Conservation (phyloP, 2,797 vertebrate genomes). For the Helostoma temminkii region DNA sequence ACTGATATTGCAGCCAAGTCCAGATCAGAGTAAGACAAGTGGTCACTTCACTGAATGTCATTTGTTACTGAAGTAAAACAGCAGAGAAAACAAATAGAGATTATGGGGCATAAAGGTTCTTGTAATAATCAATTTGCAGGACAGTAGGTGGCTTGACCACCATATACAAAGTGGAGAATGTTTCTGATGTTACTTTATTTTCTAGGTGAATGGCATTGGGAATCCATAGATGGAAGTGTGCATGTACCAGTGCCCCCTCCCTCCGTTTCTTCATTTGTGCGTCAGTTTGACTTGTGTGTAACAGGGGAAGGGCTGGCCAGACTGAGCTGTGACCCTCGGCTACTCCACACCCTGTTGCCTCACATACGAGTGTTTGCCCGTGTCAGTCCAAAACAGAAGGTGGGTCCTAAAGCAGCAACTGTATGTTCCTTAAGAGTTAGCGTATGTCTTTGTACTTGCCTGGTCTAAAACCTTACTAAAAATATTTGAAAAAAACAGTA, state of each 20-base stretch:
- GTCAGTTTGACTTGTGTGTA: conserved; percentile 89
- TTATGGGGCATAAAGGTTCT: neutral
- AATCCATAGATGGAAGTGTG: conserved; percentile 88
- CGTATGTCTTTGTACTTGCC: conserved; percentile 4
- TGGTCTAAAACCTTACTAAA: no score
- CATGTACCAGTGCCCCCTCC: conserved; percentile 76
- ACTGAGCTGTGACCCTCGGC: conserved; percentile 76
- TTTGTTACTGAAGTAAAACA: conserved; percentile 4
- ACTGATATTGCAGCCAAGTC: conserved; percentile 88
- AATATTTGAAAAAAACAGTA: no score
- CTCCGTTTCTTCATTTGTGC: conserved; percentile 79
- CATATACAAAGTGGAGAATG: conserved; percentile 4
- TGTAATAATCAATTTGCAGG: neutral
- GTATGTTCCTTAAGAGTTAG: neutral
- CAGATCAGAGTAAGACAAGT: conserved; percentile 74
- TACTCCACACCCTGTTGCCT: conserved; percentile 89
- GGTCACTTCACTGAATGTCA: neutral
- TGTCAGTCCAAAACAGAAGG: conserved; percentile 98
- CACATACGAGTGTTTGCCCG: conserved; percentile 93
- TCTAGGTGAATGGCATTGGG: conserved; percentile 90
- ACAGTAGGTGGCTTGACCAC: neutral
- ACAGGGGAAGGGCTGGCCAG: conserved; percentile 91
- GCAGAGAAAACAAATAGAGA: neutral
- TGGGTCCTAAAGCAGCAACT: conserved; percentile 58
- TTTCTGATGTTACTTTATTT: conserved; percentile 22